Base-by-base conservation (phyloP, 1,140 invertebrate genomes). In the Carcinoscorpius rotundicauda region DNA sequence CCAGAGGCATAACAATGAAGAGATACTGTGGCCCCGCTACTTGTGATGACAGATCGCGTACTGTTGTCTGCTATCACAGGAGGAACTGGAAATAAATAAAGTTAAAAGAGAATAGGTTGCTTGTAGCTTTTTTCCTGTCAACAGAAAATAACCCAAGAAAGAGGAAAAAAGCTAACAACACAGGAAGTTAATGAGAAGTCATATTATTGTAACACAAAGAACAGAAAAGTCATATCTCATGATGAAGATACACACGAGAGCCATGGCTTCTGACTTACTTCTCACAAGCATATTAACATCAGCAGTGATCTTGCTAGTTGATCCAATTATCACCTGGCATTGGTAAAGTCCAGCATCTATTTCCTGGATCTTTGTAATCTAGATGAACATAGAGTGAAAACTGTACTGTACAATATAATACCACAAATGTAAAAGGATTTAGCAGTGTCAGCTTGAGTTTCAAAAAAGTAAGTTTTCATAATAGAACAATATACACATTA, bases 361-460 rank as follows among this genome's bases (percentile, higher is more conserved):
- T 78, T 96, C 91, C 80, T 95, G 91, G 63, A 95, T 91, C 73
- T 95, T 91, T 78, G 91, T 92, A n/a, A 95, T 87, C 84, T 89
- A 75, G 6, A 5, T 11, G 0, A 57, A 57, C n/a, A 11, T 57
- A 10, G 48, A 6, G 48, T 55, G n/a, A 63, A 78, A 74, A 6
- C n/a, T 55, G 6, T 55, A 6, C n/a, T 55, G 6, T 55, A 8
- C 71, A 72, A 65, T 72, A 75, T 64, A 66, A 29, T 29, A 29
- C 29, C 29, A 29, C 29, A 29, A 29, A 29, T 29, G 29, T 1
- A 29, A 29, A 29, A 29, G 29, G 29, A 29, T 29, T 29, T 2
- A 29, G 29, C 29, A 29, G 29, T 29, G 29, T 29, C 29, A 29
- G 29, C 29, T 29, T 29, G 29, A 29, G 29, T 29, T 29, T 29